Percentiles rank a stretch among this genome's conserved stretches.
Conservation (phyloP, 2,113 vertebrate species). For the Pseudopodoces humilis region DNA sequence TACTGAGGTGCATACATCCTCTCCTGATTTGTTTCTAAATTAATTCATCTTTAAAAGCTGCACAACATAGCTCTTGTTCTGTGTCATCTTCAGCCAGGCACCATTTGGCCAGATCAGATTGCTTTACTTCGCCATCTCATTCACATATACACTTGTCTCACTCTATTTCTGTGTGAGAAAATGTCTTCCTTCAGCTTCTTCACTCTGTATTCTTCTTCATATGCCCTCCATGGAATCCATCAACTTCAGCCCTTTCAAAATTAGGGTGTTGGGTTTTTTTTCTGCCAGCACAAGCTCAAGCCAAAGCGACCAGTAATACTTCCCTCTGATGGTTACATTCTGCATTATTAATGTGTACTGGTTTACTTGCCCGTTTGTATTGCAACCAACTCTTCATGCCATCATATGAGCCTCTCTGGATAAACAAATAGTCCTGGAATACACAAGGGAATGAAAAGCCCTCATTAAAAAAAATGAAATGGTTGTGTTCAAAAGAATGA, state of each 20-base stretch:
- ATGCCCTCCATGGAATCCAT: neutral
- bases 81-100: neutral
- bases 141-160: neutral
- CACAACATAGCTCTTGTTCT: neutral
- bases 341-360: neutral
- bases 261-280: neutral
- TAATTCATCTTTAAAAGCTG: neutral
- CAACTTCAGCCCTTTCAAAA: neutral
- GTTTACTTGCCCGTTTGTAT: neutral
- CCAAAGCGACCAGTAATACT: neutral
- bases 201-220: neutral
- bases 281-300: neutral
- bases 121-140: neutral
- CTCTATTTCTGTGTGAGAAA: neutral
- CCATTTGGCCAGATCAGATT: neutral
- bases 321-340: neutral
- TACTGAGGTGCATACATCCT: neutral
- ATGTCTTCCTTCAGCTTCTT: neutral
- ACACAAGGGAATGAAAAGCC: neutral
- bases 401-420: neutral
- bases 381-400: neutral
- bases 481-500: neutral
- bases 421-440: constrained; percentile 19
- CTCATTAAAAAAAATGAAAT: neutral
- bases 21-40: neutral